Evolutionary conservation across 2,113 vertebrate genomes (phyloP).

Genomic region (Acanthisitta chloris): DNA sequence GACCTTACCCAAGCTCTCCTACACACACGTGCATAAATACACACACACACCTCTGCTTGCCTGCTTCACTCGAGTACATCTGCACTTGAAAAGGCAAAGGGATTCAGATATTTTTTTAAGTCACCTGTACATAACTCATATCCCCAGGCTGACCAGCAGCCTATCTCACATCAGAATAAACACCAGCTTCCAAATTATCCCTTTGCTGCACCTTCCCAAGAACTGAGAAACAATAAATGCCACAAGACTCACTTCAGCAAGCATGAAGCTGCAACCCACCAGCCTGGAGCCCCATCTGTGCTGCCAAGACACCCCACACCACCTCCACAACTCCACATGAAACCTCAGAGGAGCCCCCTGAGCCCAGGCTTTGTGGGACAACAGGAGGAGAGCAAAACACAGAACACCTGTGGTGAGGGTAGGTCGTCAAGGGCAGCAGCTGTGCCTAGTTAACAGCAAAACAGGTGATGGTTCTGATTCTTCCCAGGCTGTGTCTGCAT

Average conservation of each 20-base stretch:
- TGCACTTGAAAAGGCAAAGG: rapidly evolving
- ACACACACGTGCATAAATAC: rapidly evolving
- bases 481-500: rapidly evolving
- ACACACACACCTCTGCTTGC: neutral
- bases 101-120: neutral
- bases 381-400: too few relatives aligned
- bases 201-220: rapidly evolving
- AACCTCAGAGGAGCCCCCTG: rapidly evolving
- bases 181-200: rapidly evolving
- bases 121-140: rapidly evolving
- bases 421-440: neutral
- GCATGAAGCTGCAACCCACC: rapidly evolving
- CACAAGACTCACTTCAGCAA: neutral
- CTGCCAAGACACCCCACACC: rapidly evolving
- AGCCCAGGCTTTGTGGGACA: rapidly evolving
- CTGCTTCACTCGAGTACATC: neutral
- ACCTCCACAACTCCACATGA: rapidly evolving
- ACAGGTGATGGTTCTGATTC: neutral
- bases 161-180: rapidly evolving
- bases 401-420: neutral
- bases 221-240: rapidly evolving
- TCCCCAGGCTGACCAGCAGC: neutral
- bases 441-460: neutral
- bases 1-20: rapidly evolving
- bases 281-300: rapidly evolving